These are phyloP conservation scores for Drosophila planitibia DNA, from an alignment of 2,888 invertebrate species.

Conservation along the genomic window DNA sequence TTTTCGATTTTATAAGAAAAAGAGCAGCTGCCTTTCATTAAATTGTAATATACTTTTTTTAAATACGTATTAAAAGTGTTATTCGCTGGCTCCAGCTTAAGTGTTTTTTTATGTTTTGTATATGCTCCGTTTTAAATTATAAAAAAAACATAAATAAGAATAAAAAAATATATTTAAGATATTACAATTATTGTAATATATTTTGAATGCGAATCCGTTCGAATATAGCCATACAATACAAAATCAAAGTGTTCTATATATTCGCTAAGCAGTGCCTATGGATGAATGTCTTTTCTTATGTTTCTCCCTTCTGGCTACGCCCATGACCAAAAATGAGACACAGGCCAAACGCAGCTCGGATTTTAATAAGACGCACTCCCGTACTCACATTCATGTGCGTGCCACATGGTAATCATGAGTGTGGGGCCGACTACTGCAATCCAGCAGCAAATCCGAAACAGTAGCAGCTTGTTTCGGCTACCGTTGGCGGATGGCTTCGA, in stretches of 20 bases:
- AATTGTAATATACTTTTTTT: background rate
- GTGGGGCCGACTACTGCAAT: constrained; percentile 1
- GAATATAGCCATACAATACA: background rate
- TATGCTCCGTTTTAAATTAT: too few species aligned
- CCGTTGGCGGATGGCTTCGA: constrained; percentile 40
- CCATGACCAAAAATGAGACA: constrained; percentile 6
- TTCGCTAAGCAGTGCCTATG: background rate
- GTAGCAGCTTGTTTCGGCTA: constrained; percentile 62
- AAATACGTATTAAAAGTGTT: background rate
- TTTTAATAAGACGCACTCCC: constrained; percentile 53
- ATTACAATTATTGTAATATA: too few species aligned
- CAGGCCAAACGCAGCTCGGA: constrained; percentile 24
- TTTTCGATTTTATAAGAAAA: background rate
- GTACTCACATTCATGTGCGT: constrained; percentile 49
- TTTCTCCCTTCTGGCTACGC: background rate
- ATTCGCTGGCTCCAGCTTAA: background rate
- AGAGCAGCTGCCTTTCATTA: background rate
- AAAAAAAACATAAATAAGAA: too few species aligned
- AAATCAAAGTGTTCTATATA: background rate
- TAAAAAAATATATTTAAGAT: too few species aligned
- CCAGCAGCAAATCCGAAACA: constrained; percentile 31
- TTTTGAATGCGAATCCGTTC: too few species aligned
- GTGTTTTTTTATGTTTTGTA: background rate
- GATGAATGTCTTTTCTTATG: background rate
- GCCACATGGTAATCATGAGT: constrained; percentile 62